These are phyloP conservation scores for Platygyra sinensis DNA, from an alignment of 64 coral and sea anemone species.

Conservation along the genomic window DNA sequence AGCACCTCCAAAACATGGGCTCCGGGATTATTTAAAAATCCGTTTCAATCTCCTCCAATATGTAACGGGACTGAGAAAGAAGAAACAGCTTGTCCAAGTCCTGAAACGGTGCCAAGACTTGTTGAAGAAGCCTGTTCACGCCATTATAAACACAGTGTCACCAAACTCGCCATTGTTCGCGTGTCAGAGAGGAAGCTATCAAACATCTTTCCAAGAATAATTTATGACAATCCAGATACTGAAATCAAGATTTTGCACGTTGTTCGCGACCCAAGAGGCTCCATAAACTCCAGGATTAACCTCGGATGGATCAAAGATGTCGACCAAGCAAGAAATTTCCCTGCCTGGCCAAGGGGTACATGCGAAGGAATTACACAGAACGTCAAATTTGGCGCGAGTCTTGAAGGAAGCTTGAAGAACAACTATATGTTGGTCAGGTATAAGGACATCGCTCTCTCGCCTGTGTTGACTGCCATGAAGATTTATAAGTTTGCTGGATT, in stretches of 20 bases:
- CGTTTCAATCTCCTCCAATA: constrained; percentile 41
- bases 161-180: constrained; percentile 51
- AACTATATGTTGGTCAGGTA: constrained; percentile 50
- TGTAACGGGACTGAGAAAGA: constrained; percentile 30
- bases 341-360: background rate
- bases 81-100: background rate
- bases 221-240: constrained; percentile 49
- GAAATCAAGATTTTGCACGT: constrained; percentile 61
- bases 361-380: constrained; percentile 56
- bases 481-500: constrained; percentile 76
- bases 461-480: constrained; percentile 37
- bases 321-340: constrained; percentile 8
- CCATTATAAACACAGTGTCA: constrained; percentile 48
- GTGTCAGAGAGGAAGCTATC: constrained; percentile 56
- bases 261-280: constrained; percentile 66
- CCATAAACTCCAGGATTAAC: constrained; percentile 57
- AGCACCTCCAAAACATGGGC: constrained; percentile 20
- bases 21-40: constrained; percentile 45
- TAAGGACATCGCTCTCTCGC: constrained; percentile 45
- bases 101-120: background rate
- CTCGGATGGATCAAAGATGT: constrained; percentile 29
- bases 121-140: constrained; percentile 38
- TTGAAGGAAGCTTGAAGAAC: constrained; percentile 6
- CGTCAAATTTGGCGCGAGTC: constrained; percentile 46
- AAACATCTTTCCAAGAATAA: constrained; percentile 35